These are phyloP conservation scores for Orthosia incerta DNA, from an alignment of 2,888 invertebrate species.

Conservation along the genomic window DNA sequence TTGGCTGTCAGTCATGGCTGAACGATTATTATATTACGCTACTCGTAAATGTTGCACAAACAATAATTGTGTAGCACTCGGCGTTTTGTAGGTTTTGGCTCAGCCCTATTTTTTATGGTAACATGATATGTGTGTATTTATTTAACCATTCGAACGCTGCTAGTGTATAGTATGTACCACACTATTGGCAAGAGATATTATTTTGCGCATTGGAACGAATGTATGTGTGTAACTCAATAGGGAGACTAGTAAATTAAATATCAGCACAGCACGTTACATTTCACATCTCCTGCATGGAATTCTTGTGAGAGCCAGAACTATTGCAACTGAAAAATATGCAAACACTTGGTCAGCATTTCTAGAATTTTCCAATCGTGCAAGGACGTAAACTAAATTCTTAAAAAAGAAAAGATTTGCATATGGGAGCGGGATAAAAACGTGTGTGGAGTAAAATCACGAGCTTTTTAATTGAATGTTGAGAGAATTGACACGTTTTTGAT, in stretches of 20 bases:
- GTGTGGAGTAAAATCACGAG: constrained; percentile 4
- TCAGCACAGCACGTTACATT: background rate
- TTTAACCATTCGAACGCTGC: background rate
- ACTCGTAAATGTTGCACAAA: background rate
- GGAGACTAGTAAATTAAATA: background rate
- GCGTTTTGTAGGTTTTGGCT: background rate
- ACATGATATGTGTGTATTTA: background rate
- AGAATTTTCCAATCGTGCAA: constrained; percentile 9
- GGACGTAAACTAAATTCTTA: background rate
- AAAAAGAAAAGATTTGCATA: no score
- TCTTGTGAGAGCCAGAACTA: constrained; percentile 3
- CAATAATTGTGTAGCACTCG: background rate
- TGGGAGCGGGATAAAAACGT: no score
- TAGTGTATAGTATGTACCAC: background rate
- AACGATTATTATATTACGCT: background rate
- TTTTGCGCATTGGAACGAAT: background rate
- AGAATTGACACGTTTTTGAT: no score
- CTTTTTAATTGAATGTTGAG: background rate
- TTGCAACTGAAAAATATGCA: background rate
- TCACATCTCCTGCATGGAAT: constrained; percentile 7
- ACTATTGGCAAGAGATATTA: background rate
- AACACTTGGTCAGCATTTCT: background rate
- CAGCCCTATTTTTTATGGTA: background rate
- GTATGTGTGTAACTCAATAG: background rate
- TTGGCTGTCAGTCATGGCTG: constrained; percentile 2